These are phyloP conservation scores for Helicorthomorpha holstii DNA, from an alignment of 1,140 invertebrate genomes.

Conservation along the genomic window DNA sequence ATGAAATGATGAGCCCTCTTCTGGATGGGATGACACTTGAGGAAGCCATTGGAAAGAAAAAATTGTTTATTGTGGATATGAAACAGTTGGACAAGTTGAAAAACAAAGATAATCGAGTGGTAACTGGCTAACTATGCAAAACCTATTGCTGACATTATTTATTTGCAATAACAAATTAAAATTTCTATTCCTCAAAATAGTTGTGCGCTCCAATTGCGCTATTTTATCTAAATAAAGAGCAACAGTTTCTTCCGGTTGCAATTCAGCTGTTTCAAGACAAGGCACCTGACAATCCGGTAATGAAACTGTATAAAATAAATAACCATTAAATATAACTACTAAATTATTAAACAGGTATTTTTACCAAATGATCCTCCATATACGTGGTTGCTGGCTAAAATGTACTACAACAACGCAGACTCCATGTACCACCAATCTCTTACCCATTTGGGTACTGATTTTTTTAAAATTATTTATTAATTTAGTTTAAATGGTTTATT, in stretches of 20 bases:
- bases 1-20: conserved; percentile 26
- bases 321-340: too few relatives aligned
- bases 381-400: conserved; percentile 33
- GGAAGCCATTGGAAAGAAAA: conserved; percentile 26
- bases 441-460: conserved; percentile 26
- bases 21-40: conserved; percentile 26
- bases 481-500: background rate
- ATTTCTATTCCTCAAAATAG: conserved; percentile 16
- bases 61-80: conserved; percentile 31
- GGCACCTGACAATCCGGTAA: conserved; percentile 29
- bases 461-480: background rate
- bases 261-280: conserved; percentile 31
- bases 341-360: conserved; percentile 29
- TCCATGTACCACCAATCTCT: conserved; percentile 29
- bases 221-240: conserved; percentile 26
- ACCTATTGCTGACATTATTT: too few relatives aligned
- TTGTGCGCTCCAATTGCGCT: conserved; percentile 29
- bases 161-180: too few relatives aligned
- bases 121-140: too few relatives aligned
- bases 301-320: too few relatives aligned
- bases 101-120: conserved; percentile 16
- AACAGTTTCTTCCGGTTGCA: conserved; percentile 28
- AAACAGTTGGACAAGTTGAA: conserved; percentile 25
- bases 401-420: conserved; percentile 35
- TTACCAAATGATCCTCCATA: conserved; percentile 26